Percentiles rank a stretch among this genome's conserved stretches.
These are phyloP conservation scores for Patella vulgata DNA, from an alignment of 1,140 invertebrate genomes.

Conservation along the genomic window DNA sequence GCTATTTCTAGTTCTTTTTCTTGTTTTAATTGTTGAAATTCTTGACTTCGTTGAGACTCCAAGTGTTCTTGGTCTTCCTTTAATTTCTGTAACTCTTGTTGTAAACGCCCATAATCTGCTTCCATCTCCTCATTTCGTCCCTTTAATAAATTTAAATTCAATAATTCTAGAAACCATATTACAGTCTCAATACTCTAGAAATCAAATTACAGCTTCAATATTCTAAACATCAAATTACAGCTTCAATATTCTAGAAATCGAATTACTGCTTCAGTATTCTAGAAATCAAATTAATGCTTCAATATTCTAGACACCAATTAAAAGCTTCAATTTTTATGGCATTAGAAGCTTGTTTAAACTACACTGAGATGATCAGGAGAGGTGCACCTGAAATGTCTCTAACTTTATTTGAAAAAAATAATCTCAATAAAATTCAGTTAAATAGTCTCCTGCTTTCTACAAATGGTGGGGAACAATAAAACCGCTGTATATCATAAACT, in stretches of 20 bases:
- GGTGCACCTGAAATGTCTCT: too few species aligned
- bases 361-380: too few species aligned
- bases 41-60: constrained; percentile 39
- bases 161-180: background rate
- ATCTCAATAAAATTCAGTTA: too few species aligned
- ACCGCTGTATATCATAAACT: too few species aligned
- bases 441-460: too few species aligned
- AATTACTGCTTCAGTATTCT: background rate
- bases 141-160: constrained; percentile 10
- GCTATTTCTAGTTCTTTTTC: constrained; percentile 49
- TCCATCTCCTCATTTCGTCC: constrained; percentile 50
- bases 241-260: constrained; percentile 8
- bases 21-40: constrained; percentile 48
- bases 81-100: constrained; percentile 31
- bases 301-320: too few species aligned
- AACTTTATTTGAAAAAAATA: too few species aligned
- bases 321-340: too few species aligned
- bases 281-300: too few species aligned
- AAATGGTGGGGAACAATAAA: too few species aligned
- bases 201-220: background rate
- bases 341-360: too few species aligned
- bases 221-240: background rate
- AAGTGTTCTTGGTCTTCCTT: constrained; percentile 40
- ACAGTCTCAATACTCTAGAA: background rate
- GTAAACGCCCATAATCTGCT: constrained; percentile 38